These are phyloP conservation scores for Drosophila pachea DNA, from an alignment of 1,140 invertebrate species.

Conservation along the genomic window DNA sequence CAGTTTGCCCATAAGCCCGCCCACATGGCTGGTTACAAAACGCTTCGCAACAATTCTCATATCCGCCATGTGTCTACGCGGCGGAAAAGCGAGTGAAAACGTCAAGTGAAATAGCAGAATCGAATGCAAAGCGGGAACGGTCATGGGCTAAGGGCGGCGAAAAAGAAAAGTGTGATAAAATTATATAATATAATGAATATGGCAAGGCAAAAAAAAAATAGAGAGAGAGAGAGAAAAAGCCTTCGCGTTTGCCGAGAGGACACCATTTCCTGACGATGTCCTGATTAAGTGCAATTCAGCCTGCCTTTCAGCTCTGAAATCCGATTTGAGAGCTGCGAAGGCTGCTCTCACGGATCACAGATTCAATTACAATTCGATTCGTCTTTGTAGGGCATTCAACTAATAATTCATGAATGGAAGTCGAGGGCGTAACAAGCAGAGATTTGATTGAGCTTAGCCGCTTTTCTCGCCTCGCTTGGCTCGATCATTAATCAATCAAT, in stretches of 20 bases:
- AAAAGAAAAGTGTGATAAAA: slow-evolving; percentile 21
- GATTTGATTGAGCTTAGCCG: too few species aligned
- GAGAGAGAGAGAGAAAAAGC: too few species aligned
- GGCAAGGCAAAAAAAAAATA: slow-evolving; percentile 12
- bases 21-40: slow-evolving; percentile 48
- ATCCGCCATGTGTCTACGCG: slow-evolving; percentile 20
- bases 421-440: too few species aligned
- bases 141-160: not conserved
- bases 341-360: not conserved
- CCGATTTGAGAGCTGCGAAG: slow-evolving; percentile 5
- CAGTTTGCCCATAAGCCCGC: slow-evolving; percentile 34
- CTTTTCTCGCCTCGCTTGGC: not conserved
- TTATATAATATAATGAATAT: slow-evolving; percentile 7
- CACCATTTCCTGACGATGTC: slow-evolving; percentile 9
- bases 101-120: slow-evolving; percentile 41
- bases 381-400: not conserved
- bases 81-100: slow-evolving; percentile 20
- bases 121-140: slow-evolving; percentile 12
- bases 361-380: not conserved
- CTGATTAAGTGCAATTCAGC: slow-evolving; percentile 14
- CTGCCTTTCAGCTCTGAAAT: slow-evolving; percentile 6
- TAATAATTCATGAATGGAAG: not conserved
- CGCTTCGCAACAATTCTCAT: slow-evolving; percentile 44
- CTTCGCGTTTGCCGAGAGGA: not conserved
- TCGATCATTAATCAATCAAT: not conserved